Evolutionary conservation across 2,888 invertebrate species (phyloP).

Genomic region (Podotricha telesiphe): DNA sequence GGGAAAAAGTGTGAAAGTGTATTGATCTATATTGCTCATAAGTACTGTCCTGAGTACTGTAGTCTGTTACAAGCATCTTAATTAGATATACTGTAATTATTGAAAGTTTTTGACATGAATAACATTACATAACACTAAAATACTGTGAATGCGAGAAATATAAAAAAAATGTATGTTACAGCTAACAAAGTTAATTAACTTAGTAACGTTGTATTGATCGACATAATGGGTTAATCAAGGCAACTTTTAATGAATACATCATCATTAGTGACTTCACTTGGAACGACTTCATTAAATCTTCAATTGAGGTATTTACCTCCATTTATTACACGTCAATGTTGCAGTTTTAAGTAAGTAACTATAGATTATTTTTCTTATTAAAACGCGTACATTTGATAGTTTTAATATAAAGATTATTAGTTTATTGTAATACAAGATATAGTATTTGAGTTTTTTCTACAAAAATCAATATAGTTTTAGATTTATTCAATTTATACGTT

Average conservation of each 20-base stretch:
- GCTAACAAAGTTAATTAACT: slow-evolving; percentile 1
- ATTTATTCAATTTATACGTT: too few relatives aligned
- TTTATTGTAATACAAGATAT: too few relatives aligned
- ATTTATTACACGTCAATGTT: neutral
- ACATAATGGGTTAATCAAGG: slow-evolving; percentile 9
- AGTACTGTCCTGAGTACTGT: too few relatives aligned
- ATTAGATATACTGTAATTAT: too few relatives aligned
- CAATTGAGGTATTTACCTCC: slow-evolving; percentile 6
- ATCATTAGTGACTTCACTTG: slow-evolving; percentile 1
- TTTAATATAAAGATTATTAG: neutral
- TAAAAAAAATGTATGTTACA: neutral
- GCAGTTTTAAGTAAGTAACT: neutral
- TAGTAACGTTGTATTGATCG: slow-evolving; percentile 1
- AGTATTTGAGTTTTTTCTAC: too few relatives aligned
- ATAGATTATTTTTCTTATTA: neutral
- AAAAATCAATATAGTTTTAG: too few relatives aligned
- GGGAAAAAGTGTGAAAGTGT: too few relatives aligned
- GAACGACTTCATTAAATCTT: slow-evolving; percentile 11
- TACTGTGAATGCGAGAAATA: neutral
- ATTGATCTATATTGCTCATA: too few relatives aligned
- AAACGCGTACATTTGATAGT: neutral
- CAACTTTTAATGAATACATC: slow-evolving; percentile 5
- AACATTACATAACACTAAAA: too few relatives aligned
- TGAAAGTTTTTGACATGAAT: too few relatives aligned
- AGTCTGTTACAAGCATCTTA: too few relatives aligned